Evolutionary conservation across 2,797 vertebrate genomes (phyloP).

Genomic region (Periophthalmus magnuspinnatus): DNA sequence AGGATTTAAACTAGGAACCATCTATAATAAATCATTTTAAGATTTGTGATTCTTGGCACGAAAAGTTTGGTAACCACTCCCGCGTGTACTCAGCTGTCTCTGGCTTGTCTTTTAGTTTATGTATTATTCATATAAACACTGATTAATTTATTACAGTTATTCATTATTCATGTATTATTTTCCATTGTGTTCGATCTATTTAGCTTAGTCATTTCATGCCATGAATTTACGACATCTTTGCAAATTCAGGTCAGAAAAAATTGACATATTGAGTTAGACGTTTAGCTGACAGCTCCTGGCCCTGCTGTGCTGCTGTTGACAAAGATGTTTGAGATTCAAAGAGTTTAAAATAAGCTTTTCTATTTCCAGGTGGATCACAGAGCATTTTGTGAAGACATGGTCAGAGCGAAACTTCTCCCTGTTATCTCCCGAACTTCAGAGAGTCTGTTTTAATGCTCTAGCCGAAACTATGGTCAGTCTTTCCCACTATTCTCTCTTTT

Average conservation of each 20-base stretch:
- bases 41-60: too few relatives aligned
- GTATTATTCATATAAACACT: too few relatives aligned
- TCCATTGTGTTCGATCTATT: not conserved
- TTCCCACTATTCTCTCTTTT: too few relatives aligned
- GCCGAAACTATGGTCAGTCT: constrained; percentile 86
- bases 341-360: constrained; percentile 11
- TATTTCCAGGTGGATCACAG: constrained; percentile 85
- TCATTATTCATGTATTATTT: not conserved
- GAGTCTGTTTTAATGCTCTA: constrained; percentile 81
- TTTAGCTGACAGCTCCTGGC: constrained; percentile 3
- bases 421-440: constrained; percentile 86
- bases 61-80: too few relatives aligned
- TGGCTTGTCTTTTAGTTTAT: too few relatives aligned
- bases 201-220: constrained; percentile 20
- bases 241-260: constrained; percentile 42
- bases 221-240: constrained; percentile 34
- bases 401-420: constrained; percentile 90
- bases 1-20: too few relatives aligned
- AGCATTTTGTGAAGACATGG: constrained; percentile 91
- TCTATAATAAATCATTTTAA: too few relatives aligned
- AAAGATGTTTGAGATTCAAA: not conserved
- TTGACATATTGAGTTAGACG: not conserved
- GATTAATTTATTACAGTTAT: not conserved
- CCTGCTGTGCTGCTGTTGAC: constrained; percentile 17
- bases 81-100: too few relatives aligned